Base-by-base conservation (phyloP, 1,140 invertebrate species). In the Cotesia glomerata region DNA sequence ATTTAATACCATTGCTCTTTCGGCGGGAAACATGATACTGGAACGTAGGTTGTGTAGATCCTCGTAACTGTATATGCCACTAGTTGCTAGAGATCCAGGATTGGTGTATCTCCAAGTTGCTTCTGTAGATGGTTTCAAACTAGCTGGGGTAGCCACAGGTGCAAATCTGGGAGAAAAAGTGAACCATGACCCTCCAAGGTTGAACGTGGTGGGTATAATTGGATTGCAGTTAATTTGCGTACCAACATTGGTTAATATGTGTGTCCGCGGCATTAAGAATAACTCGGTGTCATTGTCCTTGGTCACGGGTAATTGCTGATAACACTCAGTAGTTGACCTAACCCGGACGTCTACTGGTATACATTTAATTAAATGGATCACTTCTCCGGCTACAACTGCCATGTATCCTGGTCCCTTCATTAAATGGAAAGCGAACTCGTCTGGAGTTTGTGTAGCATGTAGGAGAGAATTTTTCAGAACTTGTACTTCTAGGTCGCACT, bases 381-480 rank as follows among this genome's bases (percentile, higher is more conserved):
- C 59, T 65, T 76, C 76, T 9, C 75, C 71, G 1, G 71, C 26
- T 2, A 71, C 36, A 4, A 65, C 8, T 4, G 72, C 75, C n/a
- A 67, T 73, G 13, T 77, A 74, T 0, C 76, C 78, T 16, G n/a
- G 61, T 2, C 18, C 26, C 18, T 75, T 75, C 65, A 73, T 76
- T 5, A 73, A 68, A 5, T 34, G 56, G 16, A 66, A 71, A 0
- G 76, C 78, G 56, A 79, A 79, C 32, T 72, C 61, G 2, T 74
- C 70, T 0, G 78, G 76, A 1, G 32, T 9, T 13, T 1, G 13
- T 8, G 3, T 13, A 5, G 74, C 77, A 13, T 75, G n/a, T 8
- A 18, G 36, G 3, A 78, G 49, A 0, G 39, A 16, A 34, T 76
- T 74, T 34, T 74, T 13, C 3, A 77, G 13, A 0, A 71, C 14